Evolutionary conservation across 2,113 vertebrate species (phyloP), one percentile per base, ranked within the genome.

Genomic region (Stigmatopora nigra): DNA sequence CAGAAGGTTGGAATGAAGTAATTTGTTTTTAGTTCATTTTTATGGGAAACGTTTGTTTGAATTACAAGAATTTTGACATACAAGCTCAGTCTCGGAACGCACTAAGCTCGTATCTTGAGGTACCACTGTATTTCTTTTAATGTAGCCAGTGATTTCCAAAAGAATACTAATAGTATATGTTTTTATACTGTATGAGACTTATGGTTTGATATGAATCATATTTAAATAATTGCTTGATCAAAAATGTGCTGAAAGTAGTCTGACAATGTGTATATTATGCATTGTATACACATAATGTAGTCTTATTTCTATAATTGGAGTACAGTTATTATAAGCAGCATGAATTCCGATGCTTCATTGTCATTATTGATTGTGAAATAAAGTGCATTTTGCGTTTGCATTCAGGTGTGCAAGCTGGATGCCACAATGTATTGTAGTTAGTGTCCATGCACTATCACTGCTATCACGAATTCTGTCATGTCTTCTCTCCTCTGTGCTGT

Each of bases 401-500:
- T 35, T 58, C 3, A 17, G 56, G 9, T 11, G 1, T 38, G 8
- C 57, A n/a, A n/a, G 57, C 38, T 16, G n/a, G 57, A 38, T 38
- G 3, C n/a, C 58, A 41, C 35, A 61, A 41, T 60, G 38, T 44
- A 61, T 14, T 7, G 38, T 41, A 31, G 38, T 41, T 31, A 31
- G 12, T 13, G 5, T 17, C 31, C 41, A 5, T 44, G 17, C 41
- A n/a, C 17, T 45, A 19, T 61, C 13, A 9, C 41, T 15, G 41
- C 41, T 22, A 14, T 44, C 38, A 10, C 38, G 5, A 56, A n/a
- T 11, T 11, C 51, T 41, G 9, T 20, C 1, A 35, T 38, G 20
- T 65, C 35, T 12, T 53, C 47, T 58, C n/a, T 67, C 48, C 64
- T 7, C 63, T 55, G 20, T 55, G 53, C 48, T 77, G 3, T 68